phyloP scores from a whole-genome alignment of 1,140 invertebrate genomes.

The Anoplophora glabripennis region DNA sequence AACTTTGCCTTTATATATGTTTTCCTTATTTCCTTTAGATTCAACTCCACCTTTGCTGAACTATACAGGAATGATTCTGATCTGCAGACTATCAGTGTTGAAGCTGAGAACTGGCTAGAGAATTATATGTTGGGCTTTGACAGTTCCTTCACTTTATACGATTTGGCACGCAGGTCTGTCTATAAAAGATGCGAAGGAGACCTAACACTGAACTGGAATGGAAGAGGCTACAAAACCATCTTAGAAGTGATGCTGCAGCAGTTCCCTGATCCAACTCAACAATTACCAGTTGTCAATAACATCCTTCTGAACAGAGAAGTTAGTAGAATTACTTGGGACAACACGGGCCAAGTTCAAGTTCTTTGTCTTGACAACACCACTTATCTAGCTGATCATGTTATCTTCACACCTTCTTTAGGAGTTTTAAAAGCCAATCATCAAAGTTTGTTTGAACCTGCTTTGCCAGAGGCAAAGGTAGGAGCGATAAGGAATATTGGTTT shows the following conservation, averaged over 20 bases:
- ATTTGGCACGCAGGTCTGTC: conserved; percentile 7
- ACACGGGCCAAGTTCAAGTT: conserved; percentile 11
- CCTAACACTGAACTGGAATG: conserved; percentile 30
- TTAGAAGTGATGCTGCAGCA: conserved; percentile 33
- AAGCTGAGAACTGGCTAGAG: conserved; percentile 13
- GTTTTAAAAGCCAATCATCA: conserved; percentile 62
- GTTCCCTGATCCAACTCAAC: conserved; percentile 19
- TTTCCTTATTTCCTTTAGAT: not conserved
- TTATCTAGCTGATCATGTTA: conserved; percentile 58
- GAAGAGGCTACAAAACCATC: conserved; percentile 33
- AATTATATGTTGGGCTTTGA: conserved; percentile 13
- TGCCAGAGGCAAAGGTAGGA: conserved; percentile 58
- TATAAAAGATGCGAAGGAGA: conserved; percentile 27
- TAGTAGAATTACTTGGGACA: conserved; percentile 22
- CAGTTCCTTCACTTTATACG: conserved; percentile 19
- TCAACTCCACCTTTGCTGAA: not conserved
- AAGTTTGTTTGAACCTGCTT: conserved; percentile 58
- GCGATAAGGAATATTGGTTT: conserved; percentile 63
- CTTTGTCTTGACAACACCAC: conserved; percentile 55
- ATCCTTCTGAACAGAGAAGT: conserved; percentile 31
- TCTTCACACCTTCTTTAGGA: conserved; percentile 65
- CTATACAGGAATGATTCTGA: not conserved
- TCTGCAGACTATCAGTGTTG: conserved; percentile 37
- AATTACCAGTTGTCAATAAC: conserved; percentile 26
- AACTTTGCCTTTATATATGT: too few relatives aligned